These are phyloP conservation scores for Hermaeophaga mercurialis DNA, from an alignment of 2,888 invertebrate species.

Conservation along the genomic window DNA sequence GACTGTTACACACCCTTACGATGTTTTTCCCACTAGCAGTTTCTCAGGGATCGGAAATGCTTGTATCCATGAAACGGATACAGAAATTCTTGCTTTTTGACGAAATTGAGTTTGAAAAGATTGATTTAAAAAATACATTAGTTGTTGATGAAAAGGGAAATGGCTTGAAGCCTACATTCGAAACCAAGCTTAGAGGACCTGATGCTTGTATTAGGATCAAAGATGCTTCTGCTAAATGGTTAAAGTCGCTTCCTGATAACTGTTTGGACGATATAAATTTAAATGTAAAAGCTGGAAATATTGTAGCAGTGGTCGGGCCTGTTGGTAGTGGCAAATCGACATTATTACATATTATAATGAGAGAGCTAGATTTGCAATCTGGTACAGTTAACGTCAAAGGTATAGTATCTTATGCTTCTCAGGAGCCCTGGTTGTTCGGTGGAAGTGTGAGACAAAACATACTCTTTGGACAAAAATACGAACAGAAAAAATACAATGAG, in stretches of 20 bases:
- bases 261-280: conserved; percentile 68
- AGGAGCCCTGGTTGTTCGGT: conserved; percentile 83
- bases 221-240: conserved; percentile 72
- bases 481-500: conserved; percentile 67
- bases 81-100: conserved; percentile 61
- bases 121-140: neutral
- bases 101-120: conserved; percentile 8
- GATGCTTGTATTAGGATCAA: conserved; percentile 30
- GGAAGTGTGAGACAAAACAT: conserved; percentile 90
- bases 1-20: conserved; percentile 68
- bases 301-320: conserved; percentile 64
- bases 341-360: conserved; percentile 63
- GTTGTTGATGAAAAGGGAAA: neutral
- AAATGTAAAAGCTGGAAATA: conserved; percentile 65
- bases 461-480: conserved; percentile 79
- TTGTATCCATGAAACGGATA: conserved; percentile 51
- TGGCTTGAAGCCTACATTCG: conserved; percentile 59
- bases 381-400: conserved; percentile 73
- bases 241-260: conserved; percentile 42
- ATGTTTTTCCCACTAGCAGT: conserved; percentile 68
- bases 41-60: conserved; percentile 71
- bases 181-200: neutral
- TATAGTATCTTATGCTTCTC: conserved; percentile 75
- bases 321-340: conserved; percentile 68
- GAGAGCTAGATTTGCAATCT: conserved; percentile 69